Percentiles rank a stretch among this genome's conserved stretches.
Evolutionary conservation across 2,113 vertebrate species (phyloP).

Genomic region (Pomatostomus ruficeps): DNA sequence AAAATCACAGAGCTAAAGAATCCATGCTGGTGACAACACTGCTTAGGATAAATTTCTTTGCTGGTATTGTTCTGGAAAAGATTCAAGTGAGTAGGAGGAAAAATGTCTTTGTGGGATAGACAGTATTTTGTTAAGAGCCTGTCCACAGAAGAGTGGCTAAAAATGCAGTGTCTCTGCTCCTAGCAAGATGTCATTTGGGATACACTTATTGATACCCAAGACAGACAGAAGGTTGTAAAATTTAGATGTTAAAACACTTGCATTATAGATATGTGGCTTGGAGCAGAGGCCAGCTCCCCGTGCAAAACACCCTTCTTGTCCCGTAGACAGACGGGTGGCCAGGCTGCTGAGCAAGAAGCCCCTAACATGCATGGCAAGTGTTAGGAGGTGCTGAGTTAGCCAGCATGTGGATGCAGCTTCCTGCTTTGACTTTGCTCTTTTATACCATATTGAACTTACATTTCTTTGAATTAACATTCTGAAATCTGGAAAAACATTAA

Average conservation of each 20-base stretch:
- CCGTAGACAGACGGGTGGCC: background rate
- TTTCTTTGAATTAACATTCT: background rate
- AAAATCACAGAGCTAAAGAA: background rate
- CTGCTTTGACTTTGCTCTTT: background rate
- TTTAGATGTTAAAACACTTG: background rate
- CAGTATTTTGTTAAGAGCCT: background rate
- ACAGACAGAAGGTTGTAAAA: background rate
- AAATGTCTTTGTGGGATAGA: background rate
- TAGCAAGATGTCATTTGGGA: background rate
- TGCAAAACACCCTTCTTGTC: background rate
- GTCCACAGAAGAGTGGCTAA: background rate
- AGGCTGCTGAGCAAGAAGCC: background rate
- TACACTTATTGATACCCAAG: background rate
- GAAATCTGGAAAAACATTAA: background rate
- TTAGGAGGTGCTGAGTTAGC: background rate
- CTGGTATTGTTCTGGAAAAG: background rate
- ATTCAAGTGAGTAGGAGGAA: background rate
- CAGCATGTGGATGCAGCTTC: fast-evolving
- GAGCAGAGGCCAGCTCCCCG: background rate
- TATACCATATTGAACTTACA: background rate
- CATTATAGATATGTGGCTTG: background rate
- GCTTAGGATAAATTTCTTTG: background rate
- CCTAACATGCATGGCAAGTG: background rate
- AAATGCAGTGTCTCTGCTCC: background rate
- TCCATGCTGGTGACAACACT: fast-evolving